These are phyloP conservation scores for Trematomus bernacchii DNA, from an alignment of 2,797 vertebrate genomes.

Conservation along the genomic window DNA sequence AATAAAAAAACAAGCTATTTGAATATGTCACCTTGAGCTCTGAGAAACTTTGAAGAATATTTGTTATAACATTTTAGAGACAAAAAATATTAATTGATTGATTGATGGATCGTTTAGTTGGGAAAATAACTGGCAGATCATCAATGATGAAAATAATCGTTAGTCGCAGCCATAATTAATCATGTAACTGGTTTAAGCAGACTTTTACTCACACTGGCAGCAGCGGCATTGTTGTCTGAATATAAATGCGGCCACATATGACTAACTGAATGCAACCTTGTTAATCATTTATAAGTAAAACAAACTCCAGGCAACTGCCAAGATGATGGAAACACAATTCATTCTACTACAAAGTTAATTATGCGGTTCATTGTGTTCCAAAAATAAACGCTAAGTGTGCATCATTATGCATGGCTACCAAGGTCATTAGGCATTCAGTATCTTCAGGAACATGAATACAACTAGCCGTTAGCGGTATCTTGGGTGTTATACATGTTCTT, in stretches of 20 bases:
- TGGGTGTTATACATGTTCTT: constrained; percentile 52
- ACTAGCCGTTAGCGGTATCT: constrained; percentile 35
- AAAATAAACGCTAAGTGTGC: constrained; percentile 75
- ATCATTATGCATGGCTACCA: constrained; percentile 73
- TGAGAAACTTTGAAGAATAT: constrained; percentile 7
- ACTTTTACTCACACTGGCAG: constrained; percentile 46
- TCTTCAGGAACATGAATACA: constrained; percentile 58
- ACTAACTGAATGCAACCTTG: constrained; percentile 70
- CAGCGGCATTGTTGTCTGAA: constrained; percentile 55
- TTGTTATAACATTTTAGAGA: constrained; percentile 42
- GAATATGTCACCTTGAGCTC: constrained; percentile 31
- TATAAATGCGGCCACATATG: constrained; percentile 63
- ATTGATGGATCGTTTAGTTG: constrained; percentile 45
- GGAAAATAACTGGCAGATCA: constrained; percentile 44
- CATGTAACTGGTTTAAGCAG: constrained; percentile 37
- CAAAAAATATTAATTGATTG: constrained; percentile 44
- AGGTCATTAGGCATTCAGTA: constrained; percentile 70
- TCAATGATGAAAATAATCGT: constrained; percentile 54
- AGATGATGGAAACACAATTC: constrained; percentile 66
- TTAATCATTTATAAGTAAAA: constrained; percentile 75
- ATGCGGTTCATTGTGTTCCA: constrained; percentile 70
- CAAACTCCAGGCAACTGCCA: constrained; percentile 74
- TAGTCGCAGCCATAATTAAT: constrained; percentile 54
- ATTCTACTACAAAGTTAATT: constrained; percentile 77
- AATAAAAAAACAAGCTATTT: constrained; percentile 22